Evolutionary conservation across 2,888 invertebrate genomes (phyloP).

Genomic region (Ferdinandea cuprea): DNA sequence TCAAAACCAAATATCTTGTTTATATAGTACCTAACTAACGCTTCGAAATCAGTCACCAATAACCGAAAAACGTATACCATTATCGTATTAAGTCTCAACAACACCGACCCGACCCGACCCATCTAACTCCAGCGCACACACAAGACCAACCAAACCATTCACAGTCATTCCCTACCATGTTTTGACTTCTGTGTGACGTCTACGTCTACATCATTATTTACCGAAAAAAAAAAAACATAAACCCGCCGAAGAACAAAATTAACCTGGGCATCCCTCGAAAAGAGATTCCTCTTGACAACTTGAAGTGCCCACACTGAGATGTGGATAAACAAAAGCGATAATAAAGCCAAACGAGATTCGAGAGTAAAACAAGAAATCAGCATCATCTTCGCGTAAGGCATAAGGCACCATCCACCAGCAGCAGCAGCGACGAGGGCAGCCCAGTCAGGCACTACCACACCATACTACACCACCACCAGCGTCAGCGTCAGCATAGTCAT

Average conservation of each 20-base stretch:
- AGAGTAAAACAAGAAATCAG: slow-evolving; percentile 70
- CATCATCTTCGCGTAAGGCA: slow-evolving; percentile 49
- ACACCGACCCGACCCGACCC: no score
- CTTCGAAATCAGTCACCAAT: no score
- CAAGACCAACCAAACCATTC: no score
- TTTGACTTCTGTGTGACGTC: slow-evolving; percentile 59
- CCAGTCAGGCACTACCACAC: no score
- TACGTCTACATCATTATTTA: slow-evolving; percentile 56
- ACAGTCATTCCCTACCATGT: slow-evolving; percentile 4
- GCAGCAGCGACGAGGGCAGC: not conserved
- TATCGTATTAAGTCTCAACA: no score
- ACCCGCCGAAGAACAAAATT: slow-evolving; percentile 44
- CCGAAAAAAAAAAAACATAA: slow-evolving; percentile 10
- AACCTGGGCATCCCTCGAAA: slow-evolving; percentile 59
- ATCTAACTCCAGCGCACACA: no score
- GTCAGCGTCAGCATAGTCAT: slow-evolving; percentile 10
- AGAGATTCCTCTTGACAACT: slow-evolving; percentile 41
- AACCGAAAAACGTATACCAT: no score
- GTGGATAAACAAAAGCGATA: slow-evolving; percentile 73
- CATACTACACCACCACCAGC: not conserved
- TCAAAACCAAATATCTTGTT: no score
- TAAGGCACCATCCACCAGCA: slow-evolving; percentile 26
- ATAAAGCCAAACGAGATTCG: slow-evolving; percentile 69
- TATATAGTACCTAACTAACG: no score
- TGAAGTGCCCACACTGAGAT: slow-evolving; percentile 73